phyloP scores from a whole-genome alignment of 2,797 vertebrate species.

The Myotis vivesi region DNA sequence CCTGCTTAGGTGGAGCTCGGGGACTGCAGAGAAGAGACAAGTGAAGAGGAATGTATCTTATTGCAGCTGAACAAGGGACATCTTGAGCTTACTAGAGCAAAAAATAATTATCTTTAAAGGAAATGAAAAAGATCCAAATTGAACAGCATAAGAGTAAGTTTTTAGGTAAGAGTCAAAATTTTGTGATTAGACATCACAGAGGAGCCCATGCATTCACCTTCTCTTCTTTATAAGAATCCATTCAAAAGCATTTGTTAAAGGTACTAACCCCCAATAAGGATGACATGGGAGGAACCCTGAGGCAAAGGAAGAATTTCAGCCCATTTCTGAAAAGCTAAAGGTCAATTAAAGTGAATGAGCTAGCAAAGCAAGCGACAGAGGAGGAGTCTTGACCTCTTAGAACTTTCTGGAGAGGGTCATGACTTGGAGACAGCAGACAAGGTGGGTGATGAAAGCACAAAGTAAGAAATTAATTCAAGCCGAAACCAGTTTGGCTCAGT shows the following conservation, averaged over 20 bases:
- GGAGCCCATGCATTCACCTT: neutral
- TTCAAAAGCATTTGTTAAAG: constrained; percentile 6
- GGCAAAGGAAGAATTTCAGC: constrained; percentile 18
- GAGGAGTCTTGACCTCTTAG: neutral
- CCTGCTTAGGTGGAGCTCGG: neutral
- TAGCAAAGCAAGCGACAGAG: neutral
- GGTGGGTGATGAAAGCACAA: neutral
- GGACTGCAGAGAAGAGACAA: neutral
- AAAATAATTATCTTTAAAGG: neutral
- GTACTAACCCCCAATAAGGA: neutral
- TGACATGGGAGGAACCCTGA: neutral
- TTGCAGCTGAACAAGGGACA: neutral
- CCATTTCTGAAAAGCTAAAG: neutral
- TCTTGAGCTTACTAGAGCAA: neutral
- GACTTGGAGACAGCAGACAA: neutral
- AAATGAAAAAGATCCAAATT: neutral
- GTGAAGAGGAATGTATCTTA: neutral
- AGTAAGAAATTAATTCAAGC: neutral
- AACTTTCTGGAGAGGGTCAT: neutral
- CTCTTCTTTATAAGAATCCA: neutral
- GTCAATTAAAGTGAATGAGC: neutral
- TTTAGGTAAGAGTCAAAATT: neutral
- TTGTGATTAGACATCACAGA: neutral
- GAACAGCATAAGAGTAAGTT: neutral
- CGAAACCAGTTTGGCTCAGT: too few relatives aligned